These are phyloP conservation scores for Amphiprion ocellaris DNA, from an alignment of 2,113 vertebrate genomes.

Conservation along the genomic window DNA sequence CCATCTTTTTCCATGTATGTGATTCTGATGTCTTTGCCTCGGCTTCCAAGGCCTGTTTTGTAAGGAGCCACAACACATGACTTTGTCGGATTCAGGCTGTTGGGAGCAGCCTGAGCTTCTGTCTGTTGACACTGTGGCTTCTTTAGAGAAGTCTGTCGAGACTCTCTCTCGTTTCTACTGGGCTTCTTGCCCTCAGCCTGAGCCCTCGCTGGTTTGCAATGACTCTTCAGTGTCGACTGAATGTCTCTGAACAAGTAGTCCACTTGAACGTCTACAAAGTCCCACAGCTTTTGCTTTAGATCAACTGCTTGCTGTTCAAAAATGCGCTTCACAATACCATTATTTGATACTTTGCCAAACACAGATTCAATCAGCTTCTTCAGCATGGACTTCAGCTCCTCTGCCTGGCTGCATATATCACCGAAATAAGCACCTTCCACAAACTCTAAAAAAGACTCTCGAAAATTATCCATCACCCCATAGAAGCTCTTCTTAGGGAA, in stretches of 20 bases:
- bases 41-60: conserved; percentile 82
- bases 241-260: conserved; percentile 93
- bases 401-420: conserved; percentile 85
- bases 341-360: conserved; percentile 90
- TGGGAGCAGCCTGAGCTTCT: background rate
- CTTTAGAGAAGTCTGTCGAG: conserved; percentile 61
- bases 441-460: conserved; percentile 90
- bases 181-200: conserved; percentile 40
- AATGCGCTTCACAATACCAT: conserved; percentile 92
- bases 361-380: conserved; percentile 89
- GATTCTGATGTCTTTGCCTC: conserved; percentile 85
- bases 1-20: conserved; percentile 51
- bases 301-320: conserved; percentile 93
- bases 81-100: conserved; percentile 1
- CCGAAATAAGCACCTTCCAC: conserved; percentile 89
- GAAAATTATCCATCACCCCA: conserved; percentile 92
- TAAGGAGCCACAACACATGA: conserved; percentile 30
- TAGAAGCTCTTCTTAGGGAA: conserved; percentile 92
- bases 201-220: conserved; percentile 72
- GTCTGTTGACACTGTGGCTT: conserved; percentile 13
- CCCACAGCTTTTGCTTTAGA: conserved; percentile 95
- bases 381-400: conserved; percentile 86
- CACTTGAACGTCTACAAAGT: conserved; percentile 94
- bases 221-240: conserved; percentile 80
- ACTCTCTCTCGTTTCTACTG: conserved; percentile 55